Base-by-base conservation (phyloP, 2,797 vertebrate genomes). In the Trichosurus vulpecula region DNA sequence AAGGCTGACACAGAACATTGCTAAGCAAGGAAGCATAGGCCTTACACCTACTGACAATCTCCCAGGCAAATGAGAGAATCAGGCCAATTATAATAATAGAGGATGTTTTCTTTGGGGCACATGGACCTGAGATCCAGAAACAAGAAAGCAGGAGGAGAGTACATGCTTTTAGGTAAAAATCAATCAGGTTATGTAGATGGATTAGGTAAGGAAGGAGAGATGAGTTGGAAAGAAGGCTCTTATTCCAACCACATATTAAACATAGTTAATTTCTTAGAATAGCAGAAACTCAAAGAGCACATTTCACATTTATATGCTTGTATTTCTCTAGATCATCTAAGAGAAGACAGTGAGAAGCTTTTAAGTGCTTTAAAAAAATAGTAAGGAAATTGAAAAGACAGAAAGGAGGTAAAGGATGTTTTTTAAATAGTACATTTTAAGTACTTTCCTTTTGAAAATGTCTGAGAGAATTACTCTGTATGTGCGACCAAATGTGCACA, bases 391-490 rank as follows among this genome's bases (percentile, higher is more conserved):
- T 91, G 92, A 54, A 87, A 92, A 94, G 53, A 91, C 90, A 81
- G 41, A 19, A 87, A 92, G 74, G 89, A 51, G 56, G 57, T 57
- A 55, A 3, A 92, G 11, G 27, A 90, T 87, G 35, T 51, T 56
- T 93, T 97, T 97, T 89, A 81, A 91, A 94, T 16, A 93, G 22
- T 55, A 47, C 11, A 35, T 94, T 92, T 90, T 90, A 95, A 95
- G 12, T 51, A 89, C 0, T 95, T 92, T 93, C 87, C 30, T 94
- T 97, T 95, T 91, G 58, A 95, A 92, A 96, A 54, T 87, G 47
- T 92, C 53, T 96, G 87, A 94, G 53, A 93, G 41, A 96, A 91
- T 92, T 54, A 92, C 92, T 91, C 30, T 4, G 1, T 41, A 91
- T 90, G 4, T 94, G 19, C 25, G 93, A 52, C 27, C n/a, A 94